Percentiles rank a stretch among this genome's conserved stretches.
These are phyloP conservation scores for Halictus quadricinctus DNA, from an alignment of 2,888 invertebrate genomes.

Conservation along the genomic window DNA sequence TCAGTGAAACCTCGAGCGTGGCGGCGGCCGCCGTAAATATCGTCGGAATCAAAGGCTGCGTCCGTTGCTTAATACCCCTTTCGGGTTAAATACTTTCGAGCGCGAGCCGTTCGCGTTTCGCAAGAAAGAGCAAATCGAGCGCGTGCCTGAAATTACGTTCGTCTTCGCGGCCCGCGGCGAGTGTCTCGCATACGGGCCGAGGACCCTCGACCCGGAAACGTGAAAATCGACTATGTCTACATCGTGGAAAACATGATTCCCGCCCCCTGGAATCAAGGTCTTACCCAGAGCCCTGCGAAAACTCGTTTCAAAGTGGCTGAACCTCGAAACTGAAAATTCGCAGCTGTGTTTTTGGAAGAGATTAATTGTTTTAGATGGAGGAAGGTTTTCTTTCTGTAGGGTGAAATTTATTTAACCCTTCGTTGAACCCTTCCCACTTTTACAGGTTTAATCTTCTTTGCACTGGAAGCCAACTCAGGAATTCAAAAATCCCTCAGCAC, in stretches of 20 bases:
- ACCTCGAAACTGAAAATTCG: background rate
- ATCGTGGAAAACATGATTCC: background rate
- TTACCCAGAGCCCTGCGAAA: background rate
- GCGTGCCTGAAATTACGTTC: conserved; percentile 4
- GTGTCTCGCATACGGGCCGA: background rate
- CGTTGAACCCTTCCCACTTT: no score
- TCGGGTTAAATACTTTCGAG: conserved; percentile 52
- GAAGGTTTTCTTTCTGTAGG: background rate
- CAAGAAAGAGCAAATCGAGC: conserved; percentile 26
- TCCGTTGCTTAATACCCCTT: conserved; percentile 59
- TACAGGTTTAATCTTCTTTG: no score
- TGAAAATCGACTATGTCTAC: background rate
- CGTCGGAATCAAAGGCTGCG: conserved; percentile 62
- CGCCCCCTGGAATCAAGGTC: background rate
- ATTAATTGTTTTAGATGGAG: background rate
- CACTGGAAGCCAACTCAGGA: no score
- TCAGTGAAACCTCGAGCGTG: conserved; percentile 68
- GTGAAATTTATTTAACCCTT: no score
- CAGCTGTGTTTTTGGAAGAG: background rate
- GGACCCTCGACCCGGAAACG: conserved; percentile 8
- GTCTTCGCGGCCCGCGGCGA: background rate
- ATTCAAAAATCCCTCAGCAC: no score
- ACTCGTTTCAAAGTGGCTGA: background rate
- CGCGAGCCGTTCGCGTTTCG: conserved; percentile 38
- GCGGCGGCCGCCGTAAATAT: conserved; percentile 62